These are phyloP conservation scores for Cheilinus undulatus DNA, from an alignment of 2,113 vertebrate species.

Conservation along the genomic window DNA sequence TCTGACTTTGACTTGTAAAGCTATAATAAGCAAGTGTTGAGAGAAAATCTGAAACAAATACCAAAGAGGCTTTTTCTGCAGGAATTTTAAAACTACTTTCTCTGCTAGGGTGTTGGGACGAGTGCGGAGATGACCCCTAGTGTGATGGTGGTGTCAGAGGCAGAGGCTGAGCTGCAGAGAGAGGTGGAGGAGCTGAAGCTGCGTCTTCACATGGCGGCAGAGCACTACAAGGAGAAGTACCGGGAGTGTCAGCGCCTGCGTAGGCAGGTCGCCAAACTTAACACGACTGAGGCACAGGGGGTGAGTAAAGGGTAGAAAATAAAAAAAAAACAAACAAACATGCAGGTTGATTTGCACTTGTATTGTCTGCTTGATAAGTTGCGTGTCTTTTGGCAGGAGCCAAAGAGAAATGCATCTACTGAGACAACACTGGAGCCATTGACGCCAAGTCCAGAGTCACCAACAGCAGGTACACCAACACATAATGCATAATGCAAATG, in stretches of 20 bases:
- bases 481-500: neutral
- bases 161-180: conserved; percentile 94
- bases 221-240: conserved; percentile 99
- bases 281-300: conserved; percentile 83
- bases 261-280: conserved; percentile 92
- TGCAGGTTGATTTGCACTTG: no score
- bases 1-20: neutral
- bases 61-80: neutral
- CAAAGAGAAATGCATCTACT: conserved; percentile 76
- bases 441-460: conserved; percentile 74
- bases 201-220: conserved; percentile 97
- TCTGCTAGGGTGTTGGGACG: conserved; percentile 74
- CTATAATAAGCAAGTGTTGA: no score
- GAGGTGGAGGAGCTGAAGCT: conserved; percentile 98
- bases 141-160: conserved; percentile 69
- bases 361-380: no score
- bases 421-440: conserved; percentile 71
- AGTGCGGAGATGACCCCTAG: conserved; percentile 64
- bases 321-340: neutral
- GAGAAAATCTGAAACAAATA: neutral
- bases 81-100: neutral
- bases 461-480: conserved; percentile 68
- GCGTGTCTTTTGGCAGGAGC: conserved; percentile 70
- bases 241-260: conserved; percentile 96
- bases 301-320: conserved; percentile 73